Evolutionary conservation across 1,140 invertebrate genomes (phyloP), one percentile per base, ranked within the genome.

Genomic region (Drosophila murphyi): DNA sequence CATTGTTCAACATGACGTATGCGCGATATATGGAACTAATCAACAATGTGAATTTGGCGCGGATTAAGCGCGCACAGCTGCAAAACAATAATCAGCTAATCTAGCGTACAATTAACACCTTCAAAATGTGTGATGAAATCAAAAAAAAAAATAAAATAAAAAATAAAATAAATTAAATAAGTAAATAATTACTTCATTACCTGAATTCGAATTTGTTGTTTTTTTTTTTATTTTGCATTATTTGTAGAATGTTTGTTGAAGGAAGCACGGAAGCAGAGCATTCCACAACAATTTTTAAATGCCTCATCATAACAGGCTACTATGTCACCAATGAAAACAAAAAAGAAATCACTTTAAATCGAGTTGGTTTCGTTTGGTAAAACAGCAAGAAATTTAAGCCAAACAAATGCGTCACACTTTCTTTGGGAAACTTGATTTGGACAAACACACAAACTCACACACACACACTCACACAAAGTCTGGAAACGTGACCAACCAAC

Each of bases 321-420:
- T 48, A 60, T 32, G 57, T 60, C 57, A 48, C n/a, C 0, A 4
- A 60, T 7, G 7, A 50, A 31, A 45, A 34, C 20, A 47, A 35
- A 31, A 37, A 59, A 59, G 20, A 64, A 64, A 54, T 12, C 64
- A 50, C 45, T 57, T 8, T 4, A 50, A 51, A 37, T 10, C 37
- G 4, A 32, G 6, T 12, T 3, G 2, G 37, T n/a, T 69, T 68
- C 47, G 12, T 31, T 31, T 34, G 20, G 28, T 6, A n/a, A 31
- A 29, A 29, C 10, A 61, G 48, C 50, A 57, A 71, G 52, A 64
- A 61, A 65, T 10, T 10, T 55, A 6, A 48, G 57, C 55, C 60
- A 67, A 48, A 72, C 56, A 82, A 35, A 78, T 87, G 80, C 59
- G 83, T 87, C 82, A 87, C n/a, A 67, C 80, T 87, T 87, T 87